Conservation (phyloP, 2,888 invertebrate species). For the Aradus depressus region DNA sequence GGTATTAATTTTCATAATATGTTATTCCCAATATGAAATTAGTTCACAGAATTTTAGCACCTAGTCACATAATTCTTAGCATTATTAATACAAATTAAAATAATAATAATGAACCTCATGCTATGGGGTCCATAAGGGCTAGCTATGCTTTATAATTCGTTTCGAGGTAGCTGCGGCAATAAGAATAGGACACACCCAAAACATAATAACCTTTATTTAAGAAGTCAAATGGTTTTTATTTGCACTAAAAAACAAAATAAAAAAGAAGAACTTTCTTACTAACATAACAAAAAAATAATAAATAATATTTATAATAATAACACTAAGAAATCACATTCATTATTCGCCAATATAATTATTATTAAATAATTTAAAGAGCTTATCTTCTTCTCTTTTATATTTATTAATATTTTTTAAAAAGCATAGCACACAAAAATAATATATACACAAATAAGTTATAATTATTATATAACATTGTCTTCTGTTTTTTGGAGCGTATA, state of each 20-base stretch:
- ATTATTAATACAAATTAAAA: no score
- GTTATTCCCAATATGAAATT: no score
- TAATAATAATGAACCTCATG: no score
- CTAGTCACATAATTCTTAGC: no score
- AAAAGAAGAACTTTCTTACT: neutral
- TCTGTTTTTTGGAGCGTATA: neutral
- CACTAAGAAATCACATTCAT: neutral
- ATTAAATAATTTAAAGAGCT: neutral
- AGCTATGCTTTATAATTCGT: no score
- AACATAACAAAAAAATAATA: neutral
- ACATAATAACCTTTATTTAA: neutral
- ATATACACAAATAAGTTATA: constrained; percentile 1
- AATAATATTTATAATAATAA: neutral
- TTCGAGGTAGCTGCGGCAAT: no score
- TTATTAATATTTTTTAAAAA: neutral
- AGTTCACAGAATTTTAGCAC: no score
- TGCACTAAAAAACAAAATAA: neutral
- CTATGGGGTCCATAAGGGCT: constrained; percentile 9
- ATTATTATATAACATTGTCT: neutral
- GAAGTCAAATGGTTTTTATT: neutral
- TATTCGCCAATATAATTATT: neutral
- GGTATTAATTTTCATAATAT: no score
- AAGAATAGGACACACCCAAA: no score
- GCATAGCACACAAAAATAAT: constrained; percentile 4
- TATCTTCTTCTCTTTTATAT: neutral